A percentile compares a stretch with the other conserved stretches of the same genome.
These are phyloP conservation scores for Vireo griseus DNA, from an alignment of 2,797 vertebrate species.

Conservation along the genomic window DNA sequence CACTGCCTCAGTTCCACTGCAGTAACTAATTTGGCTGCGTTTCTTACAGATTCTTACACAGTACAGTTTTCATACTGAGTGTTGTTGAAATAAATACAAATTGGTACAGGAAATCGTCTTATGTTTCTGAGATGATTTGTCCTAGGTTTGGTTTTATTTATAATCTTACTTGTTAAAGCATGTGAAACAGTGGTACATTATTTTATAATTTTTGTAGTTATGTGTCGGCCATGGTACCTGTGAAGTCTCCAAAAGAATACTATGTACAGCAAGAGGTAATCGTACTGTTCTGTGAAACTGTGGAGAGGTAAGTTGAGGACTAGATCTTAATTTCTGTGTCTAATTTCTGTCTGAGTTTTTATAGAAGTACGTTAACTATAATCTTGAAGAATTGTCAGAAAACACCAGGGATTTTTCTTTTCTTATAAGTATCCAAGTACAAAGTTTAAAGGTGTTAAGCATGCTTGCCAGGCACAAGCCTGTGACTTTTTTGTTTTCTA, in stretches of 20 bases:
- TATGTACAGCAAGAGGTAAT: slow-evolving; percentile 97
- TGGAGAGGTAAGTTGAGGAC: slow-evolving; percentile 85
- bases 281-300: slow-evolving; percentile 97
- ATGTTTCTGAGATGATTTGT: background rate
- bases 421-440: background rate
- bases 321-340: background rate
- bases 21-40: background rate
- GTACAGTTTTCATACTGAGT: background rate
- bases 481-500: background rate
- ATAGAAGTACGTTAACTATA: background rate
- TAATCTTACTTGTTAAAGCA: background rate
- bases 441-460: background rate
- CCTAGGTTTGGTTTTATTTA: background rate
- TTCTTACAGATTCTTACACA: background rate
- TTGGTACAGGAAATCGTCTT: background rate
- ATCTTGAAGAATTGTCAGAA: background rate
- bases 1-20: background rate
- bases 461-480: background rate
- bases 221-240: slow-evolving; percentile 98
- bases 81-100: background rate
- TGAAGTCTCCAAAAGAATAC: slow-evolving; percentile 96
- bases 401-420: background rate
- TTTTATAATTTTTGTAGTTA: slow-evolving; percentile 77
- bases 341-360: background rate
- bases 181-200: background rate